Evolutionary conservation across 2,888 invertebrate genomes (phyloP), one percentile per base, ranked within the genome.

Genomic region (Parnassius glacialis): DNA sequence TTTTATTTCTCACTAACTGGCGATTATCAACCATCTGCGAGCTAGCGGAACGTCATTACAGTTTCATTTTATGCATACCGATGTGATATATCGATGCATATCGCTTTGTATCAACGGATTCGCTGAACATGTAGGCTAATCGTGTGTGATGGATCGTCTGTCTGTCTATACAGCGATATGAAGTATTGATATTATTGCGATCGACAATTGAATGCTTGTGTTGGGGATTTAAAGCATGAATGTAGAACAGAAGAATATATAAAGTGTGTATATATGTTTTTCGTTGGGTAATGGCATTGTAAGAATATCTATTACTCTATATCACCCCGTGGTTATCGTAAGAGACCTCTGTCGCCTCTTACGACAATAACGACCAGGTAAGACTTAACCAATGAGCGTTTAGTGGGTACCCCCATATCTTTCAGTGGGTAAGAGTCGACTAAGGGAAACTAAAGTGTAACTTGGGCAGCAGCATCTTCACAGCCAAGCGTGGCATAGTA

Each of bases 121-220:
- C 48, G 10, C 48, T 34, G 53, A 20, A 34, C 53, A 53, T 57
- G 57, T 57, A 57, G 47, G 57, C 57, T 62, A 57, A 57, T 62
- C 57, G 57, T 52, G 51, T 20, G 43, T 53, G 61, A 57, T 62
- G 52, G 61, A 57, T 62, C 48, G 61, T 47, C 51, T 45, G 12
- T 45, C 45, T 44, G 12, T 45, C 45, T 44, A 53, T 61, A 34
- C 52, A 42, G 51, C 12, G 45, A 52, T 41, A 16, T 52, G 47
- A 12, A 25, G 34, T 42, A 57, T 61, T 62, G 45, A 57, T 41
- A 51, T 44, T 55, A 51, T 45, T 61, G 56, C 11, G 47, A 61
- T 57, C 16, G 51, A 43, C 50, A 43, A 34, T 34, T 34, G 34
- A 34, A 34, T 44, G 47, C 43, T 20, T 54, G 42, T 13, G 5